Percentiles rank a stretch among this genome's conserved stretches.
Conservation (phyloP, 2,113 vertebrate genomes). For the Scomber scombrus region DNA sequence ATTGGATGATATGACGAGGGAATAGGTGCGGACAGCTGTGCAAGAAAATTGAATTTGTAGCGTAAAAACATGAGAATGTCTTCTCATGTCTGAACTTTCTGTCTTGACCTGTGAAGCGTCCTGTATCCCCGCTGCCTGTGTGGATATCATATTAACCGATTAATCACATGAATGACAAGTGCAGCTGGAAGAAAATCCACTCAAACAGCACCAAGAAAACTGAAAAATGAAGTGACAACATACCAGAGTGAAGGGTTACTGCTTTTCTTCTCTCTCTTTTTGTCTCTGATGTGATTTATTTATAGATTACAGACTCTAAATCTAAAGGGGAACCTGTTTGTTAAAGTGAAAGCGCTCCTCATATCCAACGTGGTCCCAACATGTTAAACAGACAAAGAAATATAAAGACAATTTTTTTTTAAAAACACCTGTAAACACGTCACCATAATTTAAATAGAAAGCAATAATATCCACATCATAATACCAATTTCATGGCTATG, state of each 20-base stretch:
- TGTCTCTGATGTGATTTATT: too few relatives aligned
- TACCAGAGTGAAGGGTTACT: background rate
- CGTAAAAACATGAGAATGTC: background rate
- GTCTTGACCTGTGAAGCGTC: constrained; percentile 7
- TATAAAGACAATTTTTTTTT: too few relatives aligned
- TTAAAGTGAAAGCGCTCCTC: too few relatives aligned
- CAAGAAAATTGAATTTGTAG: constrained; percentile 2
- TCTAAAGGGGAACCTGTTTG: too few relatives aligned
- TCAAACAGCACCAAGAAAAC: background rate
- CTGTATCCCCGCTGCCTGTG: background rate
- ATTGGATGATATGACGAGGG: background rate
- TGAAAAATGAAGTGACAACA: background rate
- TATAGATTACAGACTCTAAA: too few relatives aligned
- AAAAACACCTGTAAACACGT: too few relatives aligned
- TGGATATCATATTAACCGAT: background rate
- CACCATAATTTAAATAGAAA: too few relatives aligned
- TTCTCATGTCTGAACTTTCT: background rate
- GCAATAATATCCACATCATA: too few relatives aligned
- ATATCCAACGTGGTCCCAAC: too few relatives aligned
- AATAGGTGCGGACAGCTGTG: constrained; percentile 24
- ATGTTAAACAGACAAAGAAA: too few relatives aligned
- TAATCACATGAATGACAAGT: constrained; percentile 17
- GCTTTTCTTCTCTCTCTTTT: too few relatives aligned
- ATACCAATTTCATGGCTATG: too few relatives aligned
- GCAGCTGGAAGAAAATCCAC: constrained; percentile 26